A percentile compares a stretch with the other conserved stretches of the same genome.
phyloP scores from a whole-genome alignment of 2,888 invertebrate species.

The Drosophila testacea region DNA sequence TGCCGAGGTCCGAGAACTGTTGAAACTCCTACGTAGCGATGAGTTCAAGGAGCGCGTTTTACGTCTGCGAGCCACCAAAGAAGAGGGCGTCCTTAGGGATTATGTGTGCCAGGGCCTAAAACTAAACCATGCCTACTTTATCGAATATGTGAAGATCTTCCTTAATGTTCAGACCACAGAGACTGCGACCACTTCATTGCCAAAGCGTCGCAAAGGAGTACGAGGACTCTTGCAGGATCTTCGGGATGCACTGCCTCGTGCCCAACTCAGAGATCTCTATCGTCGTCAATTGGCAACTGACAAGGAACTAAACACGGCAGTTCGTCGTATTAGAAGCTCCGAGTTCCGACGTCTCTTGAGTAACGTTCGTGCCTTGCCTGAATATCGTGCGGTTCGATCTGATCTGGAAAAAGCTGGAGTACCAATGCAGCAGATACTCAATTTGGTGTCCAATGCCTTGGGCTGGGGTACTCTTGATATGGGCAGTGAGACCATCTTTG shows the following conservation, averaged over 20 bases:
- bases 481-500: slow-evolving; percentile 51
- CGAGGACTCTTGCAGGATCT: slow-evolving; percentile 69
- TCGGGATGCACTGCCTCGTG: slow-evolving; percentile 63
- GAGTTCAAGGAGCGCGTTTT: slow-evolving; percentile 41
- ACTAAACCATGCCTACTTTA: slow-evolving; percentile 60
- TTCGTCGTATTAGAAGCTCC: slow-evolving; percentile 62
- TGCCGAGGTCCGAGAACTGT: slow-evolving; percentile 57
- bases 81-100: slow-evolving; percentile 53
- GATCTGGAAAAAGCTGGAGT: slow-evolving; percentile 58
- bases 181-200: slow-evolving; percentile 20
- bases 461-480: slow-evolving; percentile 64
- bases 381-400: slow-evolving; percentile 50
- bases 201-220: slow-evolving; percentile 64
- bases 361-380: slow-evolving; percentile 47
- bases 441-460: slow-evolving; percentile 56
- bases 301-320: slow-evolving; percentile 54
- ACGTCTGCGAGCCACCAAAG: slow-evolving; percentile 48
- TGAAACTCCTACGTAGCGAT: slow-evolving; percentile 50
- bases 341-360: slow-evolving; percentile 65
- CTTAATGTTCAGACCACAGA: slow-evolving; percentile 37
- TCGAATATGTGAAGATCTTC: slow-evolving; percentile 43
- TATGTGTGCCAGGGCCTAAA: slow-evolving; percentile 65
- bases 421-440: slow-evolving; percentile 60
- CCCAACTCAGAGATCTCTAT: slow-evolving; percentile 59
- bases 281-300: slow-evolving; percentile 51